These are phyloP conservation scores for Vireo griseus DNA, from an alignment of 2,797 vertebrate species.

Conservation along the genomic window DNA sequence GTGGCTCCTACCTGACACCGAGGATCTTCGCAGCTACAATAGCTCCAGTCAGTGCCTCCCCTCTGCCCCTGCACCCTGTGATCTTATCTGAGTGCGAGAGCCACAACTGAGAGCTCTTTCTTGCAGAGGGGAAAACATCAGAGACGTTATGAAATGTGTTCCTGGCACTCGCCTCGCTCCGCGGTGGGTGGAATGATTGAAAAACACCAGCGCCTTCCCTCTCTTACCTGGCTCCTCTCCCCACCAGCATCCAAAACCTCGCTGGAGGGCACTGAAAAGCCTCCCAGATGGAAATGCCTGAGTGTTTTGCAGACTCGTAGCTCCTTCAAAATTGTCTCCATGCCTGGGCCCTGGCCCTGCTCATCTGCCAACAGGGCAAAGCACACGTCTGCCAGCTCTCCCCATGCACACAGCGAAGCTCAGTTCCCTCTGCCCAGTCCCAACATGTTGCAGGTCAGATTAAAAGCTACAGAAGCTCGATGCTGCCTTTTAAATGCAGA, in stretches of 20 bases:
- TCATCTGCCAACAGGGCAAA: not conserved
- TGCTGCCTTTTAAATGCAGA: not conserved
- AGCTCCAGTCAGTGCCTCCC: not conserved
- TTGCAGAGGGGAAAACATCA: not conserved
- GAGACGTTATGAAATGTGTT: not conserved
- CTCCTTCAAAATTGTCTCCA: not conserved
- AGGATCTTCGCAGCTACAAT: fast-evolving
- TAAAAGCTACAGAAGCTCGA: not conserved
- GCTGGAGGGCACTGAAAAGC: not conserved
- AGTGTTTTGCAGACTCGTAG: not conserved
- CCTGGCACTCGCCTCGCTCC: fast-evolving
- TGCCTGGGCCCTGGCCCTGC: not conserved
- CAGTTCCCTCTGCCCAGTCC: not conserved
- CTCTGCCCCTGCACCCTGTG: not conserved
- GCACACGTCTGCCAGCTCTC: not conserved
- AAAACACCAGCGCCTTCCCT: not conserved
- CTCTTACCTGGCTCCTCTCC: not conserved
- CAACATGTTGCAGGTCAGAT: not conserved
- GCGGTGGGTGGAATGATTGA: not conserved
- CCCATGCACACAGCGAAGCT: fast-evolving
- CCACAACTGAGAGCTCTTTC: not conserved
- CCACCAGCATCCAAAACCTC: not conserved
- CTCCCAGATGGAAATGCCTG: not conserved
- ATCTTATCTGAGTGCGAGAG: not conserved
- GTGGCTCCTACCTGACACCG: not conserved